Conservation (phyloP, 2,113 vertebrate species). For the Bambusicola thoracicus region DNA sequence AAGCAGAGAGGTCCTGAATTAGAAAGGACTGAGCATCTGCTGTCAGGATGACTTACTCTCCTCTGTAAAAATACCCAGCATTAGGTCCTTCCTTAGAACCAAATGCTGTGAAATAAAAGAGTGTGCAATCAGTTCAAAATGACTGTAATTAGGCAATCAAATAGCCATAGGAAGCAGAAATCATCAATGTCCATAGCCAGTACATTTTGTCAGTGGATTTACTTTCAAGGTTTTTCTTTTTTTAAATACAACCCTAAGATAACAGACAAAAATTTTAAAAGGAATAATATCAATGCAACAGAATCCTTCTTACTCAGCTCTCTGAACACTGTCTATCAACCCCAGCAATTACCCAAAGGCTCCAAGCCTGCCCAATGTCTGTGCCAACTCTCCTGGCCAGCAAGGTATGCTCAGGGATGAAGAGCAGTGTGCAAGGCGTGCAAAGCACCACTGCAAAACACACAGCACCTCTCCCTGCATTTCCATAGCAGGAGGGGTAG, state of each 20-base stretch:
- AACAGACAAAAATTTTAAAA: constrained; percentile 36
- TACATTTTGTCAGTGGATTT: constrained; percentile 25
- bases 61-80: constrained; percentile 5
- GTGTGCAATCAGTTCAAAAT: constrained; percentile 68
- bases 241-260: constrained; percentile 12
- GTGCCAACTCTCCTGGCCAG: constrained; percentile 1
- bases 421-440: background rate
- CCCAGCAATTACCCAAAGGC: constrained; percentile 12
- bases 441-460: constrained; percentile 26
- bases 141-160: constrained; percentile 69
- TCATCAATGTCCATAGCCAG: constrained; percentile 42
- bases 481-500: background rate
- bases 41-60: background rate
- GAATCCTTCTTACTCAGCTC: constrained; percentile 17
- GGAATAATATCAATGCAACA: background rate
- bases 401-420: background rate
- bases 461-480: background rate
- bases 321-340: background rate
- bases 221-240: background rate
- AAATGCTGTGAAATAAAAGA: constrained; percentile 74
- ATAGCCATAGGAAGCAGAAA: constrained; percentile 50
- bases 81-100: constrained; percentile 31
- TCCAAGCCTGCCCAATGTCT: background rate
- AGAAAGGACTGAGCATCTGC: background rate
- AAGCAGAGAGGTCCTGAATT: background rate